Evolutionary conservation across 2,797 vertebrate genomes (phyloP), one percentile per base, ranked within the genome.

Genomic region (Podarcis siculus): DNA sequence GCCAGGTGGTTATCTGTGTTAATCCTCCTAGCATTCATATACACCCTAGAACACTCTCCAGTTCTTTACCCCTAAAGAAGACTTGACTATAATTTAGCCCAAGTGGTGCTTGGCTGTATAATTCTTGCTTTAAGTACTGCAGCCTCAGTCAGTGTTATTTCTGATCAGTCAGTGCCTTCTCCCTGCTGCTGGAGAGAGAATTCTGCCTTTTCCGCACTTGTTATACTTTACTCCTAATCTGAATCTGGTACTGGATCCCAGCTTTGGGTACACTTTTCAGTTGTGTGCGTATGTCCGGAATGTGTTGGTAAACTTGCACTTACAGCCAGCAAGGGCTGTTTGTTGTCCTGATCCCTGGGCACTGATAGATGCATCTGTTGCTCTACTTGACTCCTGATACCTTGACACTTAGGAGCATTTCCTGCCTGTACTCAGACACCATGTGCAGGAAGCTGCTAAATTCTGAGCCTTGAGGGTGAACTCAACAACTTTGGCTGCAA

Each of bases 71-170:
- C 61, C 89, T 49, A 92, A 93, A 86, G 84, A 83, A 85, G 71
- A 89, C 92, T 92, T 71, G 79, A 87, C 91, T 94, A 93, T 93
- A 93, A 25, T 93, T 89, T 83, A 79, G 32, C 39, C 8, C 77
- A 32, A 1, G 55, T 86, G 39, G 45, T 76, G 76, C 39, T 73
- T 17, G 1, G 35, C 30, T 17, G 39, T 66, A n/a, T n/a, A 10
- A 21, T 12, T 45, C 10, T 73, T 61, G 15, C 32, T 89, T 66
- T 27, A 76, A 49, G 35, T 75, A 35, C 27, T 77, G 25, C 23
- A 75, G 10, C 25, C 39, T 80, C 23, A n/a, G 23, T 79, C 27
- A 76, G 23, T 67, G 25, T 25, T 37, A 27, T 66, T 78, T 25
- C 55, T 64, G 4, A 15, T 75, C 49, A 67, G 27, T 19, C 23